Percentiles rank a stretch among this genome's conserved stretches.
These are phyloP conservation scores for Carapus acus DNA, from an alignment of 2,797 vertebrate genomes.

Conservation along the genomic window DNA sequence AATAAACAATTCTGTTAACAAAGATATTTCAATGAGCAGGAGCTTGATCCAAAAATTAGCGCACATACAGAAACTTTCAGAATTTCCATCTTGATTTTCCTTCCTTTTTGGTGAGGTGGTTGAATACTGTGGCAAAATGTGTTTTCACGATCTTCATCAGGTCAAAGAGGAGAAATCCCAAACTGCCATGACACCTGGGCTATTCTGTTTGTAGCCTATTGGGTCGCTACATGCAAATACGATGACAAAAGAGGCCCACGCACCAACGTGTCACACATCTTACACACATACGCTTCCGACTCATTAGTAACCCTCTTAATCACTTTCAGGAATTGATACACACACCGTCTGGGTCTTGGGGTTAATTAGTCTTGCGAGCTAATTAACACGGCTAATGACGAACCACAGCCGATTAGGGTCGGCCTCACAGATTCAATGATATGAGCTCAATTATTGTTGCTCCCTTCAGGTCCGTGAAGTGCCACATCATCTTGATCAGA, in stretches of 20 bases:
- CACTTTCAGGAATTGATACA: conserved; percentile 48
- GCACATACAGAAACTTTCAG: too few species aligned
- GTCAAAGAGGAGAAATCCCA: too few species aligned
- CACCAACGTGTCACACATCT: neutral
- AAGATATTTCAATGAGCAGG: too few species aligned
- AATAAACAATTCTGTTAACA: too few species aligned
- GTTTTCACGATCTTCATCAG: too few species aligned
- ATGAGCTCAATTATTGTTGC: conserved; percentile 66
- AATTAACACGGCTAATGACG: conserved; percentile 63
- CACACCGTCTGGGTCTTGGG: conserved; percentile 57
- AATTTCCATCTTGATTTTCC: neutral
- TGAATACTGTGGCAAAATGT: neutral
- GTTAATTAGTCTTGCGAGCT: conserved; percentile 63
- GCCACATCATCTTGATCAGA: conserved; percentile 50
- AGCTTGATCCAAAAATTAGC: too few species aligned
- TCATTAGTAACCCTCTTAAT: conserved; percentile 53
- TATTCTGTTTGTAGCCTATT: neutral
- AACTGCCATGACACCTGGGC: too few species aligned
- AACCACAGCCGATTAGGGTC: conserved; percentile 42
- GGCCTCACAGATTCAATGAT: conserved; percentile 58
- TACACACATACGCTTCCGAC: conserved; percentile 8
- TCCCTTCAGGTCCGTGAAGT: conserved; percentile 17
- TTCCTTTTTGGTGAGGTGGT: neutral
- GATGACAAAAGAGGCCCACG: neutral
- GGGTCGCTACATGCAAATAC: conserved; percentile 20